Percentiles rank a stretch among this genome's conserved stretches.
Conservation (phyloP, 2,888 invertebrate species). For the Pyrrhia umbra region DNA sequence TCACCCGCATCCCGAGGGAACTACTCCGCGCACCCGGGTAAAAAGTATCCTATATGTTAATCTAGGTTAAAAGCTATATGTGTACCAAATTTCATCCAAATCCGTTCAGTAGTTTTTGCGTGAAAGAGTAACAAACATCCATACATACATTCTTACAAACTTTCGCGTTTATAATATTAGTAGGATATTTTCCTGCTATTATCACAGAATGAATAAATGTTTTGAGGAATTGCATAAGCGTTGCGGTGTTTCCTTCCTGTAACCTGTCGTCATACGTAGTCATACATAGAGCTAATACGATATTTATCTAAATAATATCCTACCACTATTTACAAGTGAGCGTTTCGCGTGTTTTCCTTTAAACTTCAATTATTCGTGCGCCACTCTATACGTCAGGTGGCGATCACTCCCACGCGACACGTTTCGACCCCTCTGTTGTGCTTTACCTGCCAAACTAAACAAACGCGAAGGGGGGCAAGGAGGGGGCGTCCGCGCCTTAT, state of each 20-base stretch:
- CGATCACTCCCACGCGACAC: conserved; percentile 76
- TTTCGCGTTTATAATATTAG: no score
- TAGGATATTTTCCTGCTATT: neutral
- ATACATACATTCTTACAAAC: no score
- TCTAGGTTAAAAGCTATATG: no score
- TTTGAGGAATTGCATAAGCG: neutral
- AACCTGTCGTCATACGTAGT: no score
- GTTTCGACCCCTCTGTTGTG: conserved; percentile 73
- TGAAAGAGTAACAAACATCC: no score
- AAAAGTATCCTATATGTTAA: no score
- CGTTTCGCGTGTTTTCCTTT: conserved; percentile 65
- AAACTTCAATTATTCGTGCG: conserved; percentile 70
- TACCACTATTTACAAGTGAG: conserved; percentile 19
- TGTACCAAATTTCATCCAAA: no score
- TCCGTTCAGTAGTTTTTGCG: no score
- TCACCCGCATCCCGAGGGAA: no score
- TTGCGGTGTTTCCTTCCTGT: neutral
- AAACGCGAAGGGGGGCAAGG: conserved; percentile 69
- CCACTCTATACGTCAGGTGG: conserved; percentile 71
- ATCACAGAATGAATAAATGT: neutral
- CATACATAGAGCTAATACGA: no score
- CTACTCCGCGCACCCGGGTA: no score
- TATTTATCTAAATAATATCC: no score
- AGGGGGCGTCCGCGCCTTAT: conserved; percentile 70
- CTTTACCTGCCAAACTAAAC: conserved; percentile 85